phyloP scores from a whole-genome alignment of 2,888 invertebrate genomes.

The Tenodera sinensis region DNA sequence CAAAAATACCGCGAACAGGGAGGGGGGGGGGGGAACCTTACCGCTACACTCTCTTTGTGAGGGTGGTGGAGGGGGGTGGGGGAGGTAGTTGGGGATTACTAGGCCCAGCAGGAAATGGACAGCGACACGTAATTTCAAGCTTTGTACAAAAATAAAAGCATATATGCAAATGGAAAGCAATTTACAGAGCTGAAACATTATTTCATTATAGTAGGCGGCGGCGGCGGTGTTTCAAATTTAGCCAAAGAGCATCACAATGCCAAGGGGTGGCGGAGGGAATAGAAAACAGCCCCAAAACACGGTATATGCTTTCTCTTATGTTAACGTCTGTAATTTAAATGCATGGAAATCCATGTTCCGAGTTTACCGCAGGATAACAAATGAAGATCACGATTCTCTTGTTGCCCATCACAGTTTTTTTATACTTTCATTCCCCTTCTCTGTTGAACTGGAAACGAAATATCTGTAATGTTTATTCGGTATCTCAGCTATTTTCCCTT shows the following conservation, averaged over 20 bases:
- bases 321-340: neutral
- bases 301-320: neutral
- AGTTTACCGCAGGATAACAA: neutral
- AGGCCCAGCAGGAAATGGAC: neutral
- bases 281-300: neutral
- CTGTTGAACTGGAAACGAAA: neutral
- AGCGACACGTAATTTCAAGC: neutral
- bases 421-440: neutral
- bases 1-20: no score
- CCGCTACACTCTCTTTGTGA: no score
- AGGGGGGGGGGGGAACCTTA: no score
- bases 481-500: neutral
- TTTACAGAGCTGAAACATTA: neutral
- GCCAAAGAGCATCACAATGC: neutral
- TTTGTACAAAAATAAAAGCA: neutral
- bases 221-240: neutral
- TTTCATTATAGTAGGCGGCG: neutral
- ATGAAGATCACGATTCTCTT: neutral
- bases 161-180: neutral
- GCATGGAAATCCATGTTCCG: neutral
- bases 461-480: neutral
- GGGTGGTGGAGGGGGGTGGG: no score
- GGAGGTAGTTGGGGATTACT: no score
- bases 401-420: neutral
- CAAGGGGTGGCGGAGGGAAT: no score